Base-by-base conservation (phyloP, 2,113 vertebrate species). In the Tyto alba region DNA sequence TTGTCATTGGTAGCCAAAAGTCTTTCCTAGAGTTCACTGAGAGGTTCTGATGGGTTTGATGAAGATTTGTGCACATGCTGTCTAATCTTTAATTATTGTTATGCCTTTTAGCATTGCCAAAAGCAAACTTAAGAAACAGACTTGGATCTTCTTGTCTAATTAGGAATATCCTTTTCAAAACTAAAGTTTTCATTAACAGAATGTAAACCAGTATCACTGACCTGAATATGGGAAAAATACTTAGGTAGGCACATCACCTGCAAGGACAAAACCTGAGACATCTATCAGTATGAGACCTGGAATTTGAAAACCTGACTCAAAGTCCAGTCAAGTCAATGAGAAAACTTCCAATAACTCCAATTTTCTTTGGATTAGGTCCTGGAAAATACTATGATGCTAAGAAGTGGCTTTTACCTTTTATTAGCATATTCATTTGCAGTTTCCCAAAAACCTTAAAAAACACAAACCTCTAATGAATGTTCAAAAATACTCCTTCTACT, bases 271-370 rank as follows among this genome's bases (percentile, higher is more conserved):
- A 68, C 13, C 69, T 13, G 38, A 94, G 53, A 64, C 10, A 16
- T 55, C 82, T 69, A 75, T 67, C 64, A 81, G 52, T 47, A 26
- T 34, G 48, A 89, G 52, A 85, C 9, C 72, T 63, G 40, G 50
- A 89, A 84, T 87, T 59, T 64, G 16, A 89, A 66, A 90, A 86
- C 22, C 63, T 62, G 63, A 90, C 56, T n/a, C 48, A 71, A 78
- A 96, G 36, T 56, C 40, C 55, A 78, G 23, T 72, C 10, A 63
- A 60, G 41, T 82, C 41, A 85, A 34, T 52, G 41, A 88, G 30
- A 19, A 90, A 69, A 90, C 23, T 71, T 74, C 47, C 30, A 77
- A 38, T 59, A 88, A 94, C 23, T 77, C 50, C 6, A 66, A 1
- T 85, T 73, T 82, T n/a, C 20, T 91, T 93, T 79, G 41, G 20